Percentiles rank a stretch among this genome's conserved stretches.
phyloP scores from a whole-genome alignment of 2,888 invertebrate species.

The Drosophila meridiana region DNA sequence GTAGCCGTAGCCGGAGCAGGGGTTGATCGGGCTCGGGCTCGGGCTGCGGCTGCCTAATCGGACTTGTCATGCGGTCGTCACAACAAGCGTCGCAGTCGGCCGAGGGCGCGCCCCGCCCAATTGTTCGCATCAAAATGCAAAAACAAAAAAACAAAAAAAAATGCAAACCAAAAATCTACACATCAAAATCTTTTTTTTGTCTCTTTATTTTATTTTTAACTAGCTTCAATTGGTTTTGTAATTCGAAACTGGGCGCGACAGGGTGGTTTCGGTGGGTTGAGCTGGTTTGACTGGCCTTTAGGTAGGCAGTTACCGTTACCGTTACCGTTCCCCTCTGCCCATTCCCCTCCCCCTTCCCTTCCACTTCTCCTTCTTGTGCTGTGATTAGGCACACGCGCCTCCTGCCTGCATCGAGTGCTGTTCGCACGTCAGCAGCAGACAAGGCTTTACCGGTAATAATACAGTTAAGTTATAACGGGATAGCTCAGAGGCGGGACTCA shows the following conservation, averaged over 20 bases:
- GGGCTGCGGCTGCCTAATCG: conserved; percentile 52
- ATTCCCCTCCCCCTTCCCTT: neutral
- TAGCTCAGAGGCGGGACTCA: neutral
- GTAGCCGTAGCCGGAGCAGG: neutral
- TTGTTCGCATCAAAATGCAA: conserved; percentile 47
- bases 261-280: conserved; percentile 2
- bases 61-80: conserved; percentile 73
- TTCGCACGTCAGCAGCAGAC: conserved; percentile 20
- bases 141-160: conserved; percentile 12
- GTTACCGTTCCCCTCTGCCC: neutral
- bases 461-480: neutral
- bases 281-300: neutral
- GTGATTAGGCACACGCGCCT: neutral
- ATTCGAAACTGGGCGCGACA: conserved; percentile 45
- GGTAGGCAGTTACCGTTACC: neutral
- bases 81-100: conserved; percentile 42
- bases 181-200: conserved; percentile 30
- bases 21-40: neutral
- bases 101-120: conserved; percentile 37
- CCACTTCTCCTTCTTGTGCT: neutral
- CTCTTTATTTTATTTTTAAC: conserved; percentile 38
- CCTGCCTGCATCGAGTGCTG: conserved; percentile 1
- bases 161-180: conserved; percentile 19
- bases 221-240: conserved; percentile 69
- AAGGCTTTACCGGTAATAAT: neutral